Conservation (phyloP, 2,888 invertebrate species). For the Platycheirus albimanus region DNA sequence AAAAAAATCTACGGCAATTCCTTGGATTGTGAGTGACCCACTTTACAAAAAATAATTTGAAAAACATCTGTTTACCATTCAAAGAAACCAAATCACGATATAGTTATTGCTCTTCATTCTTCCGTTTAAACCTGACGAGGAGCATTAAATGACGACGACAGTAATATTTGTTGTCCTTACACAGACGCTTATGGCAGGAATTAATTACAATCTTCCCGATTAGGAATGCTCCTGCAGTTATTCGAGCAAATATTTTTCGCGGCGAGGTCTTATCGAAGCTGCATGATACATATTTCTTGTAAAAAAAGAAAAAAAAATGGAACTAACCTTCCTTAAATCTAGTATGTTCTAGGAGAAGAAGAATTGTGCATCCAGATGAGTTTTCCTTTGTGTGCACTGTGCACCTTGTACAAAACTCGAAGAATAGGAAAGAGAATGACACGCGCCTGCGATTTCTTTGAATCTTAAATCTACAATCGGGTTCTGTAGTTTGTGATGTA, state of each 20-base stretch:
- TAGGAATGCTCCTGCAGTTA: slow-evolving; percentile 14
- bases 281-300: slow-evolving; percentile 4
- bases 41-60: slow-evolving; percentile 54
- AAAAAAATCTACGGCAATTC: slow-evolving; percentile 55
- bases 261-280: slow-evolving; percentile 31
- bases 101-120: slow-evolving; percentile 26
- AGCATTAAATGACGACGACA: not conserved
- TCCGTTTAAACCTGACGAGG: slow-evolving; percentile 65
- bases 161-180: slow-evolving; percentile 4
- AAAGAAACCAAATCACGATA: slow-evolving; percentile 60
- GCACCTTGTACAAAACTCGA: slow-evolving; percentile 32
- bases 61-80: slow-evolving; percentile 68
- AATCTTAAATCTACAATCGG: slow-evolving; percentile 62
- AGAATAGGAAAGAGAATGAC: slow-evolving; percentile 70
- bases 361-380: slow-evolving; percentile 64
- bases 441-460: slow-evolving; percentile 71
- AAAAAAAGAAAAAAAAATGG: slow-evolving; percentile 2
- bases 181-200: slow-evolving; percentile 56
- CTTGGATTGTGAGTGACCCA: slow-evolving; percentile 69
- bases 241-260: slow-evolving; percentile 22
- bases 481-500: slow-evolving; percentile 67
- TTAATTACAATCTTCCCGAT: slow-evolving; percentile 61
- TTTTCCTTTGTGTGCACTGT: slow-evolving; percentile 37
- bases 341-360: slow-evolving; percentile 4
- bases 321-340: slow-evolving; percentile 43